A percentile compares a stretch with the other conserved stretches of the same genome.
These are phyloP conservation scores for Marmota flaviventris DNA, from an alignment of 2,113 vertebrate species.

Conservation along the genomic window DNA sequence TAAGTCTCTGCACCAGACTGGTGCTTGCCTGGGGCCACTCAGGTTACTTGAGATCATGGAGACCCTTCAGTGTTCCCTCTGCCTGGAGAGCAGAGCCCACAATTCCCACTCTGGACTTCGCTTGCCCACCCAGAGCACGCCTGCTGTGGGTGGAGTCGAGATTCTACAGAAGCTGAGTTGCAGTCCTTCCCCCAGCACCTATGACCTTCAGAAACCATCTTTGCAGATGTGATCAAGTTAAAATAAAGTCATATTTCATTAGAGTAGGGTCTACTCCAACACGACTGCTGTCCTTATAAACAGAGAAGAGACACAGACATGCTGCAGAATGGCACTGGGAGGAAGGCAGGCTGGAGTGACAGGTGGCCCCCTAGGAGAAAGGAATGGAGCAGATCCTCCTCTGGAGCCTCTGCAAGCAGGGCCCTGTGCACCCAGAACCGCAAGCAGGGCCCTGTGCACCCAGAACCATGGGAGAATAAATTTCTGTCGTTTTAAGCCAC, in stretches of 20 bases:
- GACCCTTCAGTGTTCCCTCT: not conserved
- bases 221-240: not conserved
- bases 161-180: not conserved
- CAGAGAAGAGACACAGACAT: not conserved
- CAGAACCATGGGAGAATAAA: not conserved
- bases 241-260: not conserved
- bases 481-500: not conserved
- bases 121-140: accelerated
- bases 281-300: not conserved
- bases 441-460: not conserved
- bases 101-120: not conserved
- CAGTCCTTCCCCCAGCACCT: too few relatives aligned
- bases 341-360: not conserved
- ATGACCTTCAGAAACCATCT: not conserved
- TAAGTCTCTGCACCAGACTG: too few relatives aligned
- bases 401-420: not conserved
- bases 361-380: not conserved
- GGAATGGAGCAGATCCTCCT: not conserved
- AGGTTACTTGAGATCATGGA: accelerated
- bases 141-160: not conserved
- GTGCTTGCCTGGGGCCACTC: not conserved
- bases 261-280: not conserved
- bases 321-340: too few relatives aligned
- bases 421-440: not conserved
- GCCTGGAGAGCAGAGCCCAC: not conserved